Evolutionary conservation across 2,888 invertebrate genomes (phyloP), one percentile per base, ranked within the genome.

Genomic region (Drosophila paracracens): DNA sequence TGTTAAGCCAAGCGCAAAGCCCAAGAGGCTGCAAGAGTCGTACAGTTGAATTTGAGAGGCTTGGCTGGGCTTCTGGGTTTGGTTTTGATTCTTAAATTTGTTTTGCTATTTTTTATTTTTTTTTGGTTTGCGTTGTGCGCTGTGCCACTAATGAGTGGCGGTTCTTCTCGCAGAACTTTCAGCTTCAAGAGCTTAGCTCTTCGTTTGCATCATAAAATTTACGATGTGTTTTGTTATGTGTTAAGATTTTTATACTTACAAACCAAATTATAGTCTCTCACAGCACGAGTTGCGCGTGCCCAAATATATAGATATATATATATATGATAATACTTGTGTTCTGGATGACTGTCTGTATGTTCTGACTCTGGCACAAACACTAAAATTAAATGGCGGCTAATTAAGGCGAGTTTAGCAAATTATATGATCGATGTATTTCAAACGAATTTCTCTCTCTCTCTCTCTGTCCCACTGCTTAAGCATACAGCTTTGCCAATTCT

Each of bases 201-300:
- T 60, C 54, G 70, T 46, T 65, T 76, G 70, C 60, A 43, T 51
- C 68, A 81, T 88, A 87, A 87, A 86, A 84, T 86, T 84, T 87
- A 88, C 81, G 81, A 81, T 84, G 89, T 86, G 86, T 86, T 86
- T 88, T 82, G 87, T 82, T 86, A 86, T 74, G 89, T 88, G 84
- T 76, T 79, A 79, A 83, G 64, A 68, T 73, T 69, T 66, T 62
- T 61, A 54, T 29, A 27, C 21, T 50, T 50, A 65, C 29, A 52
- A 4, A 35, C 54, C 38, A 50, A 63, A n/a, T 51, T 62, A 40
- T 38, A 51, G 58, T 18, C 40, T 18, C 40, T 36, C 18, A 69
- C 38, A 57, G 48, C 48, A 25, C 64, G 54, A 63, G 31, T 40
- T 72, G 74, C 78, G 74, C 88, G 83, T 87, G 84, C 80, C 69